phyloP scores from a whole-genome alignment of 2,797 vertebrate species.

The Amblyraja radiata region DNA sequence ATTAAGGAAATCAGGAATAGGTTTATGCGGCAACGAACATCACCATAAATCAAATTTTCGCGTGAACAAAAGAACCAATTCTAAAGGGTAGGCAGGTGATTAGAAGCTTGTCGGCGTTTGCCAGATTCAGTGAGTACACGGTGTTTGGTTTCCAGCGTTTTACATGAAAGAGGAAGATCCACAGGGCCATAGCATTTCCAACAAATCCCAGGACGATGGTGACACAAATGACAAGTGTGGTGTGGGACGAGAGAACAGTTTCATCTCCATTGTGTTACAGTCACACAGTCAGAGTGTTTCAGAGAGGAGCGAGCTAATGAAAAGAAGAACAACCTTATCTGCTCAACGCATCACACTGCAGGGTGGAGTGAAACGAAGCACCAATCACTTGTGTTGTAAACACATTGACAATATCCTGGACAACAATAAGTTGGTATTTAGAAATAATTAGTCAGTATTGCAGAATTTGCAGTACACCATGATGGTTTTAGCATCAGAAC shows the following conservation, averaged over 20 bases:
- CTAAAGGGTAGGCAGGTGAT: conserved; percentile 42
- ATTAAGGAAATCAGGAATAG: conserved; percentile 12
- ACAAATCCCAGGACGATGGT: conserved; percentile 64
- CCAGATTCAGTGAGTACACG: conserved; percentile 64
- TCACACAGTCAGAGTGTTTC: too few species aligned
- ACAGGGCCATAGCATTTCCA: conserved; percentile 61
- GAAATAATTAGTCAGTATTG: too few species aligned
- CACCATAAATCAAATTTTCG: conserved; percentile 3
- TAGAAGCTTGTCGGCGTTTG: conserved; percentile 62
- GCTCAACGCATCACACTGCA: too few species aligned
- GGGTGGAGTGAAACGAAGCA: not conserved
- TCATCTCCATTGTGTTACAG: not conserved
- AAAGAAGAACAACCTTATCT: not conserved
- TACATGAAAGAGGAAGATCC: conserved; percentile 63
- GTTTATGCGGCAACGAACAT: not conserved
- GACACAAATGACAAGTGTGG: conserved; percentile 57
- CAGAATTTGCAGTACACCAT: too few species aligned
- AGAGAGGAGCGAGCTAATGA: too few species aligned
- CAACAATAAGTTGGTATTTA: too few species aligned
- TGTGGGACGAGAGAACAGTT: not conserved
- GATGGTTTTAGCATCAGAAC: too few species aligned
- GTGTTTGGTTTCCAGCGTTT: conserved; percentile 64
- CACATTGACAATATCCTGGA: too few species aligned
- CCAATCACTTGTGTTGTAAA: too few species aligned
- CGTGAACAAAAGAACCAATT: not conserved